Evolutionary conservation across 2,888 invertebrate species (phyloP).

Genomic region (Pandemis corylana): DNA sequence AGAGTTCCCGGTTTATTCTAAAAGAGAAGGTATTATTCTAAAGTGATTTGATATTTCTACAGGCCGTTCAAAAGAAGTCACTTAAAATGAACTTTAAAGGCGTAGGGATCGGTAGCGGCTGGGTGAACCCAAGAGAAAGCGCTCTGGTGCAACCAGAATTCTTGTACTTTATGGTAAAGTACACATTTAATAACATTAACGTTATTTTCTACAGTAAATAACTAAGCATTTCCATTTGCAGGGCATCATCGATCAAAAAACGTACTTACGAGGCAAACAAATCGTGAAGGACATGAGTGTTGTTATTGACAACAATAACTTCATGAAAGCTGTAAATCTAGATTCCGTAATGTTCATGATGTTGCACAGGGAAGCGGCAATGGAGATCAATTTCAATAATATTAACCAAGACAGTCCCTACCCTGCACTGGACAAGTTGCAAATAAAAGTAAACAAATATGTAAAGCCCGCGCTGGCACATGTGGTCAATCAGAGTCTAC

Average conservation of each 20-base stretch:
- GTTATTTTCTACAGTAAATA: neutral
- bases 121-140: conserved; percentile 76
- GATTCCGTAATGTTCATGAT: conserved; percentile 57
- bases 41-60: conserved; percentile 46
- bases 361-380: conserved; percentile 56
- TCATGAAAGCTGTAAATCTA: conserved; percentile 53
- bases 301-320: conserved; percentile 61
- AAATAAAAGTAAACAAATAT: conserved; percentile 62
- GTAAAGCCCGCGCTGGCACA: conserved; percentile 67
- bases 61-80: conserved; percentile 72
- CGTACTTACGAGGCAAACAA: conserved; percentile 57
- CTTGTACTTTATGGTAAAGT: conserved; percentile 67
- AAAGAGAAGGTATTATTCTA: neutral
- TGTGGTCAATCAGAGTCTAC: conserved; percentile 66
- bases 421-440: conserved; percentile 57
- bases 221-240: conserved; percentile 48
- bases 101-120: conserved; percentile 77
- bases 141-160: conserved; percentile 64
- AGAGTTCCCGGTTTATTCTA: too few species aligned
- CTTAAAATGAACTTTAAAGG: conserved; percentile 77
- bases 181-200: neutral
- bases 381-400: conserved; percentile 71
- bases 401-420: conserved; percentile 65
- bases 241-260: conserved; percentile 69
- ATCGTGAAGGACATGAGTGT: conserved; percentile 59